These are phyloP conservation scores for Chrysolina americana DNA, from an alignment of 2,888 invertebrate genomes.

Conservation along the genomic window DNA sequence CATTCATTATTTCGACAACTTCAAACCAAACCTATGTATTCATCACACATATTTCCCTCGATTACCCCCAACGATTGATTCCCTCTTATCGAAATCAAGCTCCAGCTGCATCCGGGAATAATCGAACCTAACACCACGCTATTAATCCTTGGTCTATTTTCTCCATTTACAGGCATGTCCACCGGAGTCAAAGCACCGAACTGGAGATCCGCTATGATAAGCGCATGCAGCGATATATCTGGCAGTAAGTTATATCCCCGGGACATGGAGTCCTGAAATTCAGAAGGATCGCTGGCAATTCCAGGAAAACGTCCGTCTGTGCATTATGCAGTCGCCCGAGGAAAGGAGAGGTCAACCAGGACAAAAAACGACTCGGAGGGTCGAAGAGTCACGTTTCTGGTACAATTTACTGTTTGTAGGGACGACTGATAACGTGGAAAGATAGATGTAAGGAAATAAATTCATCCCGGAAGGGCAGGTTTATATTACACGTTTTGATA, in stretches of 20 bases:
- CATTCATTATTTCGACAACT: too few relatives aligned
- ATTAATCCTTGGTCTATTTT: not conserved
- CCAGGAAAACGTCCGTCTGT: conserved; percentile 35
- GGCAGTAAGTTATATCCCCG: conserved; percentile 36
- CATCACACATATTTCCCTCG: too few relatives aligned
- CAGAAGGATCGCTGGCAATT: conserved; percentile 35
- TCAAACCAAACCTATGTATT: not conserved
- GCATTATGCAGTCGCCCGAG: conserved; percentile 46
- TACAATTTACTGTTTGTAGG: conserved; percentile 56
- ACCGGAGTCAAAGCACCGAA: conserved; percentile 9
- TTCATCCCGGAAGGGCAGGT: conserved; percentile 39
- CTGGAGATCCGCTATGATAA: conserved; percentile 29
- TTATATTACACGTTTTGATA: conserved; percentile 39
- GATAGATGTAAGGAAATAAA: conserved; percentile 54
- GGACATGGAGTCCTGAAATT: conserved; percentile 42
- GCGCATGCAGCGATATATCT: conserved; percentile 27
- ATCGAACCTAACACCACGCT: not conserved
- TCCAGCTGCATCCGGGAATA: not conserved
- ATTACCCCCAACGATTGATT: not conserved
- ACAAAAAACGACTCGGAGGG: conserved; percentile 46
- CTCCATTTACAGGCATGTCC: conserved; percentile 14
- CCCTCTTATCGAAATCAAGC: not conserved
- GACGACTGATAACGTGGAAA: conserved; percentile 52
- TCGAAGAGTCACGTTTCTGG: conserved; percentile 52
- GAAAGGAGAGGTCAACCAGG: conserved; percentile 40